Conservation (phyloP, 1,140 invertebrate species). For the Tetraneura akinire region DNA sequence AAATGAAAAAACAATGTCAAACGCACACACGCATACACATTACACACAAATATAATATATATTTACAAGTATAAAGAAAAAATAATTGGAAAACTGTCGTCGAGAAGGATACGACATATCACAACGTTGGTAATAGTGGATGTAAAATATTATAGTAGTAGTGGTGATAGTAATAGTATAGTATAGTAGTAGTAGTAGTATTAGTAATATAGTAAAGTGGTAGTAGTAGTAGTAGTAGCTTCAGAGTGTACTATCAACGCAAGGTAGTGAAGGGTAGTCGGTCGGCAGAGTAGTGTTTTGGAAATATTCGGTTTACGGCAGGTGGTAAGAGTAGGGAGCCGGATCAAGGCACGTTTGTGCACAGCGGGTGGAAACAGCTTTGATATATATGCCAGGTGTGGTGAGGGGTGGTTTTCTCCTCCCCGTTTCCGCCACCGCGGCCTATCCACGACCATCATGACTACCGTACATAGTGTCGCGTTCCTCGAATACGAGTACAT, state of each 20-base stretch:
- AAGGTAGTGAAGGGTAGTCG: too few relatives aligned
- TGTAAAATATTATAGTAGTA: not conserved
- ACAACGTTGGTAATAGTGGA: not conserved
- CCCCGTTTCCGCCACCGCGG: not conserved
- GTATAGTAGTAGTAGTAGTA: not conserved
- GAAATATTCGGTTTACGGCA: slow-evolving; percentile 18
- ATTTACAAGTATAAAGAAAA: slow-evolving; percentile 3
- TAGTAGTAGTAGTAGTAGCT: too few relatives aligned
- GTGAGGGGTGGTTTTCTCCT: not conserved
- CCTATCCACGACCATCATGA: too few relatives aligned
- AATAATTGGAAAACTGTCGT: slow-evolving; percentile 49
- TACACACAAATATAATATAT: too few relatives aligned
- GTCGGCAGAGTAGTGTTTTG: not conserved
- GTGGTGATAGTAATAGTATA: not conserved
- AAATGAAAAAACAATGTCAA: slow-evolving; percentile 12
- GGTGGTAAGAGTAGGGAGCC: not conserved
- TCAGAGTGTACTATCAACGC: too few relatives aligned
- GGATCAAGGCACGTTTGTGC: not conserved
- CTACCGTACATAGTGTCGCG: too few relatives aligned
- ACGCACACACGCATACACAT: too few relatives aligned
- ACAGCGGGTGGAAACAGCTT: slow-evolving; percentile 10
- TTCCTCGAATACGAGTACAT: too few relatives aligned
- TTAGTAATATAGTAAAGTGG: too few relatives aligned
- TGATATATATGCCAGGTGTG: not conserved
- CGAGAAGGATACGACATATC: not conserved